phyloP scores from a whole-genome alignment of 2,113 vertebrate genomes.

The Saguinus imperator region DNA sequence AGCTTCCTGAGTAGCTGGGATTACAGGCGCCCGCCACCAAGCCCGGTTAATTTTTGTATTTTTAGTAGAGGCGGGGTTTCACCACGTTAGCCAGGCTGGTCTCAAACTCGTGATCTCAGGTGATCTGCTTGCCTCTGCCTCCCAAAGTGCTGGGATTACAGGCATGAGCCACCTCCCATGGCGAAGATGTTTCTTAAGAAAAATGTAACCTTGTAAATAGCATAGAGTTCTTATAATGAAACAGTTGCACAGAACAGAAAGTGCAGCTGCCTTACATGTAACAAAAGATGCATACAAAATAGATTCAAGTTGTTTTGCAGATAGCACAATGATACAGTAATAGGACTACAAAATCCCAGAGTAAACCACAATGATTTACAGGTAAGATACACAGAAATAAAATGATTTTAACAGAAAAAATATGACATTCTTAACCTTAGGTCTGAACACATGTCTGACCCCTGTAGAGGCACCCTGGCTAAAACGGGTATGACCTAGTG shows the following conservation, averaged over 20 bases:
- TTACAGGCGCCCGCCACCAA: too few relatives aligned
- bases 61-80: too few relatives aligned
- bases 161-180: too few relatives aligned
- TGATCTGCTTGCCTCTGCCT: too few relatives aligned
- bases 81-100: too few relatives aligned
- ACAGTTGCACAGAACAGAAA: conserved; percentile 50
- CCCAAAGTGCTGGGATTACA: too few relatives aligned
- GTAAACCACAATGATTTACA: conserved; percentile 27
- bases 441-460: neutral
- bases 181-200: conserved; percentile 26
- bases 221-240: conserved; percentile 19
- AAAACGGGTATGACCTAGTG: neutral
- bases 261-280: neutral
- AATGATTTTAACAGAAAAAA: conserved; percentile 10
- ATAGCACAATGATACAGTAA: neutral
- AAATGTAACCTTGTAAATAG: conserved; percentile 36
- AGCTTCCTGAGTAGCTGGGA: too few relatives aligned
- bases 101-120: too few relatives aligned
- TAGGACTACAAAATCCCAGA: conserved; percentile 1
- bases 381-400: conserved; percentile 28
- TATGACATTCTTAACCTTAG: conserved; percentile 35
- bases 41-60: too few relatives aligned
- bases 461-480: neutral
- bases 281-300: conserved; percentile 9
- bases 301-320: neutral